Evolutionary conservation across 2,888 invertebrate species (phyloP), one percentile per base, ranked within the genome.

Genomic region (Cerastoderma edule): DNA sequence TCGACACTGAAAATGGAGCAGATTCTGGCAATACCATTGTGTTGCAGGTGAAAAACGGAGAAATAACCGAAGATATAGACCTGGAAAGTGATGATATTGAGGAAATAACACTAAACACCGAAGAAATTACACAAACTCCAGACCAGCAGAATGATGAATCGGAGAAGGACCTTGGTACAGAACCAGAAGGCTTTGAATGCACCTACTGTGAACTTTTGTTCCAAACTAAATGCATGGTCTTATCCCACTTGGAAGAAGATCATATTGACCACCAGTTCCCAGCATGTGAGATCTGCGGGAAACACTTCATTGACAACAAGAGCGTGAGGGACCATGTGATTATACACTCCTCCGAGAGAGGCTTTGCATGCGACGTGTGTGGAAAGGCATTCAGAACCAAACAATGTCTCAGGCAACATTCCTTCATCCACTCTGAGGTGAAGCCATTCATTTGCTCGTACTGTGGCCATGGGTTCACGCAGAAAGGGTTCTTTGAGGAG

Each of bases 391-490:
- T 82, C 64, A 56, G 78, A 28, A 82, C 82, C 22, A 82, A 82
- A 46, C 72, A 75, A 39, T 76, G 72, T 30, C 33, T 76, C 2
- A 50, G 72, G 32, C 82, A 82, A 46, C 82, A 82, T 63, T 66
- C 63, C 5, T 74, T 54, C 27, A 67, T 82, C 16, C 82, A 82
- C 67, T 67, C 76, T 30, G 57, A 70, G 24, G 67, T 71, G 3
- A 82, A 82, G 33, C 82, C 82, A n/a, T 82, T 67, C 39, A 71
- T 73, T 13, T 82, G 82, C 35, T 71, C 68, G 5, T 74, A 75
- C 44, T 82, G 82, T 65, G 82, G 82, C 3, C 82, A 82, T 64
- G 82, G 82, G 1, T 82, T 82, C 53, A 76, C 82, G 22, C 82
- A 82, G 60, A 73, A 73, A 57, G 82, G 82, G 1, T 78, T 78